Evolutionary conservation across 2,888 invertebrate species (phyloP).

Genomic region (Venustoraphidia nigricollis): DNA sequence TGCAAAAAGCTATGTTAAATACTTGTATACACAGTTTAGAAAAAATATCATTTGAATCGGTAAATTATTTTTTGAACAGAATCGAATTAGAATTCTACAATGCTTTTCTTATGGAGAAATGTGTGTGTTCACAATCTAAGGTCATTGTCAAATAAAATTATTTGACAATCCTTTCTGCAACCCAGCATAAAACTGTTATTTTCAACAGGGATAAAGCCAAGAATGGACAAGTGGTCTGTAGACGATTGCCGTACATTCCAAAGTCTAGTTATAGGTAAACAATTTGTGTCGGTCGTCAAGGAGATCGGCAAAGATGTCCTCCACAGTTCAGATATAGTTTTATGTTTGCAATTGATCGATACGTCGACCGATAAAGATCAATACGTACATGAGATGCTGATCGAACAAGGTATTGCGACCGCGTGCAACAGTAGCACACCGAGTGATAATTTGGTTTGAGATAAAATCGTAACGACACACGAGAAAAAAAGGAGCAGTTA

Average conservation of each 20-base stretch:
- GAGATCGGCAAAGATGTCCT: slow-evolving; percentile 43
- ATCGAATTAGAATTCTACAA: too few species aligned
- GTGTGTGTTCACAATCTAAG: too few species aligned
- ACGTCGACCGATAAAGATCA: slow-evolving; percentile 51
- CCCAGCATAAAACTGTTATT: background rate
- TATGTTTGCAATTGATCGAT: slow-evolving; percentile 55
- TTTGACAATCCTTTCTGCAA: too few species aligned
- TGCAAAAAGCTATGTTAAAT: too few species aligned
- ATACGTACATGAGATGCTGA: slow-evolving; percentile 46
- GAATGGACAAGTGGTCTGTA: slow-evolving; percentile 45
- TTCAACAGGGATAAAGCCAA: slow-evolving; percentile 33
- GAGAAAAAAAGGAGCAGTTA: too few species aligned
- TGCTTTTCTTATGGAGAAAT: too few species aligned
- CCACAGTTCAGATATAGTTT: slow-evolving; percentile 41
- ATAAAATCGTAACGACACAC: too few species aligned
- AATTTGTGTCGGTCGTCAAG: slow-evolving; percentile 52
- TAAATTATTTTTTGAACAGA: too few species aligned
- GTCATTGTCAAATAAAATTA: too few species aligned
- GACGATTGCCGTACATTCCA: slow-evolving; percentile 62
- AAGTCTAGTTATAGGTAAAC: slow-evolving; percentile 48
- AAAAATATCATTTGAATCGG: too few species aligned
- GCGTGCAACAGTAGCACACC: background rate
- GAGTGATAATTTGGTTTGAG: too few species aligned
- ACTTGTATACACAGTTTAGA: too few species aligned
- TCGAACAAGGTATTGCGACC: slow-evolving; percentile 35